Evolutionary conservation across 2,797 vertebrate genomes (phyloP), one percentile per base, ranked within the genome.

Genomic region (Gambelia wislizenii): DNA sequence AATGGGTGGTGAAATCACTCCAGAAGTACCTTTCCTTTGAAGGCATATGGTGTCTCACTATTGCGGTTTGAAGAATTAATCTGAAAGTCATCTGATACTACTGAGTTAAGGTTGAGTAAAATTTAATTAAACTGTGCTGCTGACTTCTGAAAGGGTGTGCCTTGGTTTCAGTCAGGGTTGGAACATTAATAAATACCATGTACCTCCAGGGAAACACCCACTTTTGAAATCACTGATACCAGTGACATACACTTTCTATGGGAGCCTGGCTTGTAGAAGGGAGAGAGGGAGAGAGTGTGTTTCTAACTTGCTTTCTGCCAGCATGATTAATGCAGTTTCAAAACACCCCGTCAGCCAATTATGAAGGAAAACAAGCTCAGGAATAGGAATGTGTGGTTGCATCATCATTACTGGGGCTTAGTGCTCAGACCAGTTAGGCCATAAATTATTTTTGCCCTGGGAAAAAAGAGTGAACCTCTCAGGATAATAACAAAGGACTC

Each of bases 131-230:
- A 91, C 27, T 85, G 87, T 90, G 91, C 22, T 54, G 91, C 84
- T 92, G 91, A 91, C 81, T 92, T 91, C 61, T 81, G 91, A 80
- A 80, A 92, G 91, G 95, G 94, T 1, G 92, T 93, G 94, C 84
- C 93, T 64, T 87, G 70, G 95, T 95, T 96, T 95, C 94, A 95
- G 88, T 92, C 83, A 91, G 90, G 93, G 92, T 92, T 92, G 89
- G 92, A 95, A 92, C 95, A 83, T 93, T 92, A 92, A 91, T 95
- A 95, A 91, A 91, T 90, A 91, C 92, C 87, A 92, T 91, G 95
- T 90, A 91, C 87, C 92, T 93, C 89, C 89, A 92, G 91, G 90
- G 93, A 86, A 92, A 95, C 94, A 90, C 93, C 93, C 93, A 92
- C 89, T 96, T 95, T 89, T 93, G 94, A 93, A 94, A 95, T 91